These are phyloP conservation scores for Epinephelus malabaricus DNA, from an alignment of 2,797 vertebrate species.

Conservation along the genomic window DNA sequence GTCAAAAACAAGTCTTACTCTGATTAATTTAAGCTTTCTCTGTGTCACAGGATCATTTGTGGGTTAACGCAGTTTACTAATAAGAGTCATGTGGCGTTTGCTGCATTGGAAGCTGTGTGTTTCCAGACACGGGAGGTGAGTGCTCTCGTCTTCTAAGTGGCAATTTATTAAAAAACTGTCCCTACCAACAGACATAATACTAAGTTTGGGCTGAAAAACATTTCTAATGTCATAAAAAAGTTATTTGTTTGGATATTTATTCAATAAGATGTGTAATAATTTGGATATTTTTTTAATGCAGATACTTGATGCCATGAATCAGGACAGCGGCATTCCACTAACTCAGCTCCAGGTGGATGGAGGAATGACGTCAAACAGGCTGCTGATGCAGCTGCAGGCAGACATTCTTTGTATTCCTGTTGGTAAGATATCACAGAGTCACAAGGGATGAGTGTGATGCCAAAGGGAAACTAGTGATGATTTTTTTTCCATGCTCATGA, in stretches of 20 bases:
- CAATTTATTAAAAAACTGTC: no score
- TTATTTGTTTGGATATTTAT: no score
- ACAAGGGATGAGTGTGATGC: no score
- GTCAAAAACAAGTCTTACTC: not conserved
- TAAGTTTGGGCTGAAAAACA: no score
- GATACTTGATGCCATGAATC: slow-evolving; percentile 98
- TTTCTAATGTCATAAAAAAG: no score
- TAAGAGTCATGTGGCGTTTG: slow-evolving; percentile 95
- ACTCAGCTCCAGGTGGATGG: slow-evolving; percentile 96
- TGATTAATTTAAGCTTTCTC: slow-evolving; percentile 26
- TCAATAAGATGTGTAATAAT: not conserved
- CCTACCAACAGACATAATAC: no score
- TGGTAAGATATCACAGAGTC: slow-evolving; percentile 83
- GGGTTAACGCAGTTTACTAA: slow-evolving; percentile 99
- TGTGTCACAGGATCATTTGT: slow-evolving; percentile 92
- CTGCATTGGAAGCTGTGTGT: slow-evolving; percentile 96
- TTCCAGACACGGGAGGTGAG: slow-evolving; percentile 97
- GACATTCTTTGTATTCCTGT: slow-evolving; percentile 98
- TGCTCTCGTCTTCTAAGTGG: accelerated
- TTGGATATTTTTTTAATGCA: slow-evolving; percentile 57
- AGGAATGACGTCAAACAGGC: slow-evolving; percentile 96
- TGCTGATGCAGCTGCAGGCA: slow-evolving; percentile 98
- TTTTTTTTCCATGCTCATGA: no score
- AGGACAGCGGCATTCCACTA: slow-evolving; percentile 95
- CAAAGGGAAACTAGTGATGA: no score